Percentiles rank a stretch among this genome's conserved stretches.
These are phyloP conservation scores for Pedetes capensis DNA, from an alignment of 2,113 vertebrate species.

Conservation along the genomic window DNA sequence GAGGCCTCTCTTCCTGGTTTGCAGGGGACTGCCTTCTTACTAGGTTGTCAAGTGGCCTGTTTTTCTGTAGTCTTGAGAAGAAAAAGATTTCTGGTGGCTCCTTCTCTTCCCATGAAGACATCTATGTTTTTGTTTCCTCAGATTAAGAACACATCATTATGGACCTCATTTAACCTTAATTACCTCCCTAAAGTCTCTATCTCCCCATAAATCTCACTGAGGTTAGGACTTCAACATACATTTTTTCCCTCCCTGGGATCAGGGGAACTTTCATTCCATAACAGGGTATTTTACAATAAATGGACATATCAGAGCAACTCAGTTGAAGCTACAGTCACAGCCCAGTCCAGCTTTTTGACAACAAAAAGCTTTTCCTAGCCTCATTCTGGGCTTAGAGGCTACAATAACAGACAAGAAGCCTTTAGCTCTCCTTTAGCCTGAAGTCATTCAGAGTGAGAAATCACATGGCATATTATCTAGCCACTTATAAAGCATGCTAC, in stretches of 20 bases:
- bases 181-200: not conserved
- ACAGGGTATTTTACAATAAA: not conserved
- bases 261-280: not conserved
- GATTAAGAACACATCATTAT: too few relatives aligned
- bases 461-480: not conserved
- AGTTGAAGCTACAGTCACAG: not conserved
- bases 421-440: not conserved
- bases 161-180: not conserved
- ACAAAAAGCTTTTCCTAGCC: not conserved
- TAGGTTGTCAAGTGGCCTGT: too few relatives aligned
- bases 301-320: not conserved
- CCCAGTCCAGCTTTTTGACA: not conserved
- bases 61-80: not conserved
- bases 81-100: not conserved
- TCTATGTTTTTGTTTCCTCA: too few relatives aligned
- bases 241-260: rapidly evolving
- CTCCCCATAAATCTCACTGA: not conserved
- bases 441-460: not conserved
- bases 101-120: not conserved
- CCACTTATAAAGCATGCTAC: not conserved
- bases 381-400: not conserved
- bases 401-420: not conserved
- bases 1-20: not conserved
- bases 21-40: too few relatives aligned
- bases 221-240: not conserved